These are phyloP conservation scores for Phrixothrix hirtus DNA, from an alignment of 2,888 invertebrate species.

Conservation along the genomic window DNA sequence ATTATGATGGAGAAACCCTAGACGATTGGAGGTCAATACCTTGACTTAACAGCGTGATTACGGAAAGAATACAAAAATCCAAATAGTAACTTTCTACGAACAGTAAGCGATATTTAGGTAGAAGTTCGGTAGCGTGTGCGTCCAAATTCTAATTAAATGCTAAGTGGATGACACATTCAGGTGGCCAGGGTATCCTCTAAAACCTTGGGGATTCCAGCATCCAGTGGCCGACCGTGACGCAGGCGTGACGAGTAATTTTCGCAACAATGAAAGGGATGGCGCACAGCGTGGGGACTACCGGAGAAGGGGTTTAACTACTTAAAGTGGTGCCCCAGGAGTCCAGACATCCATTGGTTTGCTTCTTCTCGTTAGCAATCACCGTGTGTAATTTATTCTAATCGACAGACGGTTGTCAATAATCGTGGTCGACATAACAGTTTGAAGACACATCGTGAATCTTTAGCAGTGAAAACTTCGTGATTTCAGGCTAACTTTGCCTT, in stretches of 20 bases:
- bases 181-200: slow-evolving; percentile 38
- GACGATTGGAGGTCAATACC: too few species aligned
- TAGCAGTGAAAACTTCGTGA: slow-evolving; percentile 54
- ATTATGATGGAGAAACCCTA: too few species aligned
- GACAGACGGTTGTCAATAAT: slow-evolving; percentile 55
- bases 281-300: slow-evolving; percentile 56
- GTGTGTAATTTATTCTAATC: slow-evolving; percentile 44
- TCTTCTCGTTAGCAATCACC: slow-evolving; percentile 47
- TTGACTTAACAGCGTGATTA: too few species aligned
- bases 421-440: slow-evolving; percentile 61
- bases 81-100: too few species aligned
- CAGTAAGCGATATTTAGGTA: too few species aligned
- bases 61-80: too few species aligned
- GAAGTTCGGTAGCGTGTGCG: slow-evolving; percentile 6
- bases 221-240: slow-evolving; percentile 58
- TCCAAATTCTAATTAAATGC: slow-evolving; percentile 13
- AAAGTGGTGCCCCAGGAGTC: slow-evolving; percentile 48
- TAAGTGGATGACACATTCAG: slow-evolving; percentile 36
- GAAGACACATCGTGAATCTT: slow-evolving; percentile 60
- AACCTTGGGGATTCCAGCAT: slow-evolving; percentile 53
- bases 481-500: slow-evolving; percentile 49
- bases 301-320: slow-evolving; percentile 54
- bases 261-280: slow-evolving; percentile 56
- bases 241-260: slow-evolving; percentile 62
- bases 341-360: slow-evolving; percentile 50